A percentile compares a stretch with the other conserved stretches of the same genome.
These are phyloP conservation scores for Chouioia cunea DNA, from an alignment of 2,888 invertebrate genomes.

Conservation along the genomic window DNA sequence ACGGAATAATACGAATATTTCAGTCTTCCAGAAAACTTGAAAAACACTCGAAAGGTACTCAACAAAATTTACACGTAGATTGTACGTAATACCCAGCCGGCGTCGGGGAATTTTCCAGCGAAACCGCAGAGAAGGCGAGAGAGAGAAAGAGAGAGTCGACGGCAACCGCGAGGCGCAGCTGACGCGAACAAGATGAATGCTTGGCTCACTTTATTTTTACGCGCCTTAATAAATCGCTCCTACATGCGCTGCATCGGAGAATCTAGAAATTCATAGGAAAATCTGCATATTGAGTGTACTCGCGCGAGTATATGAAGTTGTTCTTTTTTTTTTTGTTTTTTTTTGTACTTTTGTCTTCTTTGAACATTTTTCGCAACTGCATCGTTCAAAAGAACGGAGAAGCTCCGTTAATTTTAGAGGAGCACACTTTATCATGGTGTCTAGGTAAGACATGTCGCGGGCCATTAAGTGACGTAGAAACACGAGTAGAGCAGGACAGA, in stretches of 20 bases:
- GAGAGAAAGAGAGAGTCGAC: constrained; percentile 12
- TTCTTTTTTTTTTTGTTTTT: too few relatives aligned
- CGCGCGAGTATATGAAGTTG: background rate
- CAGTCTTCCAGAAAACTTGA: too few relatives aligned
- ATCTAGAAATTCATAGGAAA: constrained; percentile 47
- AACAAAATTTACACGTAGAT: constrained; percentile 39
- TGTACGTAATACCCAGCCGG: constrained; percentile 23
- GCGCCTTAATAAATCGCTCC: constrained; percentile 51
- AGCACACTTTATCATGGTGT: constrained; percentile 32
- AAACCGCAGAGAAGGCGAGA: constrained; percentile 8
- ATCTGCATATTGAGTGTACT: constrained; percentile 45
- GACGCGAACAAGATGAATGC: constrained; percentile 46
- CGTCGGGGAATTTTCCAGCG: constrained; percentile 40
- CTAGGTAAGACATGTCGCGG: constrained; percentile 27
- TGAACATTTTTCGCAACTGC: too few relatives aligned
- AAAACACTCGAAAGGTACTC: too few relatives aligned
- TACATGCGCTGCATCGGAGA: constrained; percentile 36
- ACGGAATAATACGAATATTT: too few relatives aligned
- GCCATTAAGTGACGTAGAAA: constrained; percentile 38
- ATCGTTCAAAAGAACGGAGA: background rate
- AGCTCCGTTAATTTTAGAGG: constrained; percentile 36
- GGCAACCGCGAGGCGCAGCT: constrained; percentile 2
- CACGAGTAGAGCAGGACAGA: constrained; percentile 32
- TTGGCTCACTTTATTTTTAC: constrained; percentile 19
- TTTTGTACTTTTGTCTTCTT: background rate